phyloP scores from a whole-genome alignment of 2,797 vertebrate genomes.

The Glossophaga mutica region DNA sequence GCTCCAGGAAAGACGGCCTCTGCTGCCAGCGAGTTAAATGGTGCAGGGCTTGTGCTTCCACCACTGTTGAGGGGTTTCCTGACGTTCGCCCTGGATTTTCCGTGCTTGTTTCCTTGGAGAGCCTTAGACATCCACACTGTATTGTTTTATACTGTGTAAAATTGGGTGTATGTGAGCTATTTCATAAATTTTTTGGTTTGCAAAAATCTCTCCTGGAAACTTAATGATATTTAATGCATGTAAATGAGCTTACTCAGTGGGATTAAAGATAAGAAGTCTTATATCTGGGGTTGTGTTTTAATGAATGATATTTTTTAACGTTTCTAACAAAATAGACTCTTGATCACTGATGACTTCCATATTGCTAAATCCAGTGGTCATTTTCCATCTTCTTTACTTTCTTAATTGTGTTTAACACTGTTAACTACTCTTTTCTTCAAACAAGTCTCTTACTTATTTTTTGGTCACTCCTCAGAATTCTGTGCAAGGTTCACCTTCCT shows the following conservation, averaged over 20 bases:
- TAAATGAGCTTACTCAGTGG: constrained; percentile 4
- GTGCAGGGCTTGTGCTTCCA: constrained; percentile 40
- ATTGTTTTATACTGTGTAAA: constrained; percentile 37
- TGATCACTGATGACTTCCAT: not conserved
- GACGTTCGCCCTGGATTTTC: constrained; percentile 49
- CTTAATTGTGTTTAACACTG: not conserved
- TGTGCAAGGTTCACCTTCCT: not conserved
- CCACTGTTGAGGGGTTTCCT: constrained; percentile 47
- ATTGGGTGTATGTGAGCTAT: not conserved
- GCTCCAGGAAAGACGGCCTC: constrained; percentile 55
- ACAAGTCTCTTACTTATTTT: not conserved
- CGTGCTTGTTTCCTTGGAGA: constrained; percentile 54
- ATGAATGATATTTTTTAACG: not conserved
- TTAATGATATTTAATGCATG: constrained; percentile 28
- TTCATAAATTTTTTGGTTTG: constrained; percentile 14
- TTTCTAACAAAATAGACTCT: not conserved
- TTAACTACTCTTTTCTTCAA: not conserved
- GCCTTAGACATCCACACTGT: not conserved
- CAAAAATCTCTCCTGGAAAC: constrained; percentile 5
- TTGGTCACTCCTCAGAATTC: not conserved
- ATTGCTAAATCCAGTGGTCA: not conserved
- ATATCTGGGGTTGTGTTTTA: constrained; percentile 3
- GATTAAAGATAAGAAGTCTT: not conserved
- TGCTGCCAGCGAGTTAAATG: constrained; percentile 58
- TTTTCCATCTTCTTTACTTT: not conserved